Evolutionary conservation across 2,888 invertebrate genomes (phyloP).

Genomic region (Tanytarsus gracilentus): DNA sequence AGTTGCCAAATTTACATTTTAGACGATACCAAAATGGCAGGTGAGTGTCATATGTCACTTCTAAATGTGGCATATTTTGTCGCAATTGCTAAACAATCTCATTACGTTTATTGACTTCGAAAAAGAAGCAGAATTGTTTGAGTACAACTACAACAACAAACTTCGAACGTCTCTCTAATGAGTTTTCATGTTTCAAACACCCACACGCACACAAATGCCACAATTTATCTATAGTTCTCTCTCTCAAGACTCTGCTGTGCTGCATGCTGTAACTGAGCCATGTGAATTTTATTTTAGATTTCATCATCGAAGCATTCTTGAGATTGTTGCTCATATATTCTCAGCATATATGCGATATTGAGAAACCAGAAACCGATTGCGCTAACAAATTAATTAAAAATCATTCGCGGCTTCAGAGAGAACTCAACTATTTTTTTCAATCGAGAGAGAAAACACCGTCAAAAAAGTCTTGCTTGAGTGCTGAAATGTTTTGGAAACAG

Average conservation of each 20-base stretch:
- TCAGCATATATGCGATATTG: no score
- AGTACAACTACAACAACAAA: not conserved
- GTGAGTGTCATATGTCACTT: no score
- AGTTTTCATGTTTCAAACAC: conserved; percentile 1
- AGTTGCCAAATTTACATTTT: no score
- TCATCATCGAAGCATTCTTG: not conserved
- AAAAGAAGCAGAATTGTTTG: not conserved
- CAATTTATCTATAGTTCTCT: not conserved
- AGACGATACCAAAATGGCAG: no score
- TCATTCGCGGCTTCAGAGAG: no score
- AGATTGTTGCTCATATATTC: no score
- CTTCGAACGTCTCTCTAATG: not conserved
- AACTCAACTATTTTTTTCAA: not conserved
- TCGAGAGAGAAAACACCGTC: not conserved
- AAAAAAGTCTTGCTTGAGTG: not conserved
- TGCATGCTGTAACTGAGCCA: not conserved
- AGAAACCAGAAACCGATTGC: no score
- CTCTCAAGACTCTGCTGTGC: not conserved
- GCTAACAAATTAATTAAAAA: no score
- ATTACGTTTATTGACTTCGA: not conserved
- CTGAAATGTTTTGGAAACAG: conserved; percentile 15
- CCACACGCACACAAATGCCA: conserved; percentile 8
- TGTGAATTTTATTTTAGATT: not conserved
- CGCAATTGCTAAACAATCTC: no score
- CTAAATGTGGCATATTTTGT: no score